phyloP scores from a whole-genome alignment of 2,113 vertebrate genomes.

The Rattus rattus region DNA sequence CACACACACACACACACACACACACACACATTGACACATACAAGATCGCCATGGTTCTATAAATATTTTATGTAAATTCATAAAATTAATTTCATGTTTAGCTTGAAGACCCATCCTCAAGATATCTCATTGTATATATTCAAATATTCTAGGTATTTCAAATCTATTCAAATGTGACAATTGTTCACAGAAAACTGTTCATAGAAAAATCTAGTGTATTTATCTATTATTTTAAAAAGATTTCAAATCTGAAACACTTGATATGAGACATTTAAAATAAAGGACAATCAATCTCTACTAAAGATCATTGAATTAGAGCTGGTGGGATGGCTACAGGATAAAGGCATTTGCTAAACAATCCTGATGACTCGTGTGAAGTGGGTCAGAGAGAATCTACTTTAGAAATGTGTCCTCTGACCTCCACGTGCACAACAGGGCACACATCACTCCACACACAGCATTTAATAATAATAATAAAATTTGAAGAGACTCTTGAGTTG shows the following conservation, averaged over 20 bases:
- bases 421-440: not conserved
- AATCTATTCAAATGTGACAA: not conserved
- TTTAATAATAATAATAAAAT: too few species aligned
- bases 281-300: not conserved
- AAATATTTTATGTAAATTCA: not conserved
- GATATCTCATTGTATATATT: not conserved
- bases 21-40: not conserved
- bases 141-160: not conserved
- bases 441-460: not conserved
- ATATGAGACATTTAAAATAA: not conserved
- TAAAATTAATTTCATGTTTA: not conserved
- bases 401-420: not conserved
- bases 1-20: not conserved
- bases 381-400: too few species aligned
- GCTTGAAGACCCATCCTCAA: not conserved
- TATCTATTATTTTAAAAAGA: not conserved
- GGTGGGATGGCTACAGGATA: not conserved
- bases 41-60: too few species aligned
- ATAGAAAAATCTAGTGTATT: not conserved
- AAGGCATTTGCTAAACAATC: not conserved
- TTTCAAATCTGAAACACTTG: not conserved
- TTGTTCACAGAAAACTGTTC: not conserved
- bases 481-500: not conserved
- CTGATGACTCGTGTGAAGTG: not conserved
- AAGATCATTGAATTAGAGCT: not conserved